phyloP scores from a whole-genome alignment of 2,797 vertebrate genomes.

The Cheracebus regulus region DNA sequence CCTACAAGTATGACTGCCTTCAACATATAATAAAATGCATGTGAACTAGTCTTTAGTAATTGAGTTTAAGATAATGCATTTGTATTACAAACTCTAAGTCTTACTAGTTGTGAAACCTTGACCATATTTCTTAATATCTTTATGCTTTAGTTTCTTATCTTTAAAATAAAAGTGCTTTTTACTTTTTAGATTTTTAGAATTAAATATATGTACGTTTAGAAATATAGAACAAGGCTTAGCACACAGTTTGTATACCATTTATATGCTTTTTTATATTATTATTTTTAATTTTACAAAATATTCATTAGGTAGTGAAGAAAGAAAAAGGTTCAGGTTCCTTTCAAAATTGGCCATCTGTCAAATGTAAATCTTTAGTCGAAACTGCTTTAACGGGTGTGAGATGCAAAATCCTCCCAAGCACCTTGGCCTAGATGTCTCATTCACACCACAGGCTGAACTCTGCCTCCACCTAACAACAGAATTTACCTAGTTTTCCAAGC shows the following conservation, averaged over 20 bases:
- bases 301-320: background rate
- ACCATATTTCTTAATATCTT: background rate
- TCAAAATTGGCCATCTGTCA: background rate
- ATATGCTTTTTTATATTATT: background rate
- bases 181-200: background rate
- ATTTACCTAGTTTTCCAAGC: background rate
- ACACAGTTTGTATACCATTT: background rate
- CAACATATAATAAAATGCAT: background rate
- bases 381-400: background rate
- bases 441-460: background rate
- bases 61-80: background rate
- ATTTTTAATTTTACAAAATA: background rate
- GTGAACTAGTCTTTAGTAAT: background rate
- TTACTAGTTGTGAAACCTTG: background rate
- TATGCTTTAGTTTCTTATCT: background rate
- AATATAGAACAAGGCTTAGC: background rate
- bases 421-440: background rate
- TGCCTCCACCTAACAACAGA: background rate
- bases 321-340: background rate
- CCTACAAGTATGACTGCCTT: background rate
- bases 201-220: background rate
- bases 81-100: background rate
- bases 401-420: background rate
- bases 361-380: background rate
- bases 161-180: background rate